Conservation (phyloP, 2,888 invertebrate genomes). For the Ephialtes manifestator region DNA sequence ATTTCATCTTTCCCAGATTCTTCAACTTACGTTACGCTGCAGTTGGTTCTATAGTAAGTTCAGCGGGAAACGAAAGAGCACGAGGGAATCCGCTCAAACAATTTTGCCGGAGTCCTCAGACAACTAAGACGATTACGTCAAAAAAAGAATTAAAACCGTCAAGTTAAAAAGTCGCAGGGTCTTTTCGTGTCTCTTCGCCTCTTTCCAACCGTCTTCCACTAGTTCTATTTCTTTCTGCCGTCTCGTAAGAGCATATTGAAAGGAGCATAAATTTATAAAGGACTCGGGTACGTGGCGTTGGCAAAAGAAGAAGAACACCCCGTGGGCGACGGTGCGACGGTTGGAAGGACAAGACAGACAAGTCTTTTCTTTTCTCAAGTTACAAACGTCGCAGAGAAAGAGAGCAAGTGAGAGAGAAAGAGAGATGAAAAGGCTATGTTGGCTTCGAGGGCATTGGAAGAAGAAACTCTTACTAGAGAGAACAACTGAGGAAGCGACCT, state of each 20-base stretch:
- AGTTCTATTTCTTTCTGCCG: conserved; percentile 31
- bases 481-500: conserved; percentile 25
- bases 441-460: conserved; percentile 42
- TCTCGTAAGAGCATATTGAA: conserved; percentile 77
- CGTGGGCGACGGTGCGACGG: conserved; percentile 56
- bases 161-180: conserved; percentile 80
- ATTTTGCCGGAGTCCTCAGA: conserved; percentile 56
- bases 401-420: neutral
- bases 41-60: conserved; percentile 8
- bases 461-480: conserved; percentile 39
- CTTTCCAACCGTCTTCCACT: conserved; percentile 25
- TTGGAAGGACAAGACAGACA: conserved; percentile 76
- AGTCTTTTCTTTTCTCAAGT: conserved; percentile 46
- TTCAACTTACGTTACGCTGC: conserved; percentile 26
- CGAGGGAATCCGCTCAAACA: conserved; percentile 67
- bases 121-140: conserved; percentile 81
- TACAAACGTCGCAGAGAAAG: conserved; percentile 55
- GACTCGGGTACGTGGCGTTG: conserved; percentile 46
- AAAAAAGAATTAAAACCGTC: conserved; percentile 81
- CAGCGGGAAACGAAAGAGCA: conserved; percentile 37
- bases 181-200: conserved; percentile 51
- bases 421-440: conserved; percentile 50
- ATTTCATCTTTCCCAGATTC: conserved; percentile 22
- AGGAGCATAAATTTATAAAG: conserved; percentile 73
- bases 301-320: conserved; percentile 58